Evolutionary conservation across 2,797 vertebrate genomes (phyloP).

Genomic region (Holocentrus rufus): DNA sequence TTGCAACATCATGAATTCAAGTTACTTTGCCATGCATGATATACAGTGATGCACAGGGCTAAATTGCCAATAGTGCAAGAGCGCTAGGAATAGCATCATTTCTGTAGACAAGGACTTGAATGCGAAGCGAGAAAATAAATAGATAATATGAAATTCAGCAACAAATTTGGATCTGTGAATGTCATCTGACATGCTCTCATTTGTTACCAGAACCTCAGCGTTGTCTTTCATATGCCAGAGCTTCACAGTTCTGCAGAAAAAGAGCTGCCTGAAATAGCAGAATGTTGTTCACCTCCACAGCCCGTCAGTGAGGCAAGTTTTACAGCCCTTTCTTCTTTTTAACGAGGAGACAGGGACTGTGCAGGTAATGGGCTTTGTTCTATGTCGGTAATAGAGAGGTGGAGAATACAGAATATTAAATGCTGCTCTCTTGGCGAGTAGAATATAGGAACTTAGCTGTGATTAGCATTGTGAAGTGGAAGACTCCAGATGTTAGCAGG

Average conservation of each 20-base stretch:
- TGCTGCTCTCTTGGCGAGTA: conserved; percentile 22
- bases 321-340: conserved; percentile 52
- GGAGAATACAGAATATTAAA: conserved; percentile 28
- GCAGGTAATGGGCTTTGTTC: conserved; percentile 48
- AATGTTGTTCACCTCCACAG: conserved; percentile 34
- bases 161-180: conserved; percentile 38
- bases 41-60: conserved; percentile 11
- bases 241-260: conserved; percentile 18
- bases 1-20: conserved; percentile 4
- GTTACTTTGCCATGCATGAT: conserved; percentile 15
- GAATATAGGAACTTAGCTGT: conserved; percentile 33
- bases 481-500: conserved; percentile 53
- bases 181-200: conserved; percentile 26
- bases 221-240: conserved; percentile 32
- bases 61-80: not conserved
- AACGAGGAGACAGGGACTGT: conserved; percentile 50
- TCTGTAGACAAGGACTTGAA: conserved; percentile 9
- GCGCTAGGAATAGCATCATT: conserved; percentile 22
- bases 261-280: conserved; percentile 30
- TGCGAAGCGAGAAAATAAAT: conserved; percentile 8
- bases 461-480: conserved; percentile 41
- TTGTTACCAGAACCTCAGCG: conserved; percentile 17
- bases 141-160: conserved; percentile 5
- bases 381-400: conserved; percentile 35
- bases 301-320: conserved; percentile 35